Conservation (phyloP, 1,140 invertebrate species). For the Geopemphigus sp. region DNA sequence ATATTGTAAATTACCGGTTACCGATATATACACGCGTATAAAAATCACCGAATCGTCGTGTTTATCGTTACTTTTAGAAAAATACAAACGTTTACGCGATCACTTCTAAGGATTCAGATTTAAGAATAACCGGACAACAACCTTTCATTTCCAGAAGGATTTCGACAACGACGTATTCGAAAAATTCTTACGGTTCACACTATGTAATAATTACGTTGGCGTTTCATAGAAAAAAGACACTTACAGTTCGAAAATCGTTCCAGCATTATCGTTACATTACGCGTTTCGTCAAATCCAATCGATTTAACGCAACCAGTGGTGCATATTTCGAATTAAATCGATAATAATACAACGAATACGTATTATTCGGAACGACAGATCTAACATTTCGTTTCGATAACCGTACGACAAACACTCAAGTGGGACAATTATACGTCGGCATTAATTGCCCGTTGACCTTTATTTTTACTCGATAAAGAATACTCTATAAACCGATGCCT, state of each 20-base stretch:
- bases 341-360: too few species aligned
- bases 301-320: not conserved
- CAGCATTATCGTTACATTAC: not conserved
- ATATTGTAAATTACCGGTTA: not conserved
- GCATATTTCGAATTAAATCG: not conserved
- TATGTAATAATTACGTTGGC: too few species aligned
- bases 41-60: too few species aligned
- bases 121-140: not conserved
- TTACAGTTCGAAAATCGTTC: not conserved
- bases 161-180: not conserved
- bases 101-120: too few species aligned
- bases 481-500: too few species aligned
- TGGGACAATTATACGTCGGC: not conserved
- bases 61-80: too few species aligned
- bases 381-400: not conserved
- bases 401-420: not conserved
- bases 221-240: too few species aligned
- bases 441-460: not conserved
- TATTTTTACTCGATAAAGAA: too few species aligned
- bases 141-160: not conserved
- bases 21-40: not conserved
- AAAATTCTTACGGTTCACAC: too few species aligned
- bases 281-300: not conserved
- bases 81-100: too few species aligned
- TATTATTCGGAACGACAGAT: too few species aligned